These are phyloP conservation scores for Eulacestoma nigropectus DNA, from an alignment of 2,113 vertebrate species.

Conservation along the genomic window DNA sequence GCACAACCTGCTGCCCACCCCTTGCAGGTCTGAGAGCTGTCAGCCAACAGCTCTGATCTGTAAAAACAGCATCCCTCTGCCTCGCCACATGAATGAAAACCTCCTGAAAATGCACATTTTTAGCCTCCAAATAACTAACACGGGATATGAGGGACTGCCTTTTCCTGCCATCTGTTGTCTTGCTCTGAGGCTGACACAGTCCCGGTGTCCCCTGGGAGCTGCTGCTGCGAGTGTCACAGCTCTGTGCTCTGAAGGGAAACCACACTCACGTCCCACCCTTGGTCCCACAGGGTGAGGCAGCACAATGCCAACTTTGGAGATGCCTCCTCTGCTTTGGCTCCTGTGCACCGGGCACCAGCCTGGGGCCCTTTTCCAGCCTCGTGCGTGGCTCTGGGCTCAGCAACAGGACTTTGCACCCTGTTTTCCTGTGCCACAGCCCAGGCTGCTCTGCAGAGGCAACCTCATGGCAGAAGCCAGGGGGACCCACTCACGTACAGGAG, in stretches of 20 bases:
- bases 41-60: not conserved
- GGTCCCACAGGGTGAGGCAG: not conserved
- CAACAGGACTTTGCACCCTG: not conserved
- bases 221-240: not conserved
- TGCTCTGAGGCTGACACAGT: not conserved
- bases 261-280: not conserved
- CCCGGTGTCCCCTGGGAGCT: not conserved
- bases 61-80: not conserved
- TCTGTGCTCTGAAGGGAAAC: not conserved
- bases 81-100: not conserved
- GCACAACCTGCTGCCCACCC: not conserved
- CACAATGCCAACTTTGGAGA: not conserved
- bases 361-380: not conserved
- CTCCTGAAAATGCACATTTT: not conserved
- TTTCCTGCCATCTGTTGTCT: not conserved
- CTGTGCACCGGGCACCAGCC: not conserved
- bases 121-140: not conserved
- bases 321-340: not conserved
- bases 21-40: not conserved
- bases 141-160: not conserved
- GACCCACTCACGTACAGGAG: constrained; percentile 81
- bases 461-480: not conserved
- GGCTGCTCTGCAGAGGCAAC: not conserved
- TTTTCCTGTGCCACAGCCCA: not conserved
- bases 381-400: not conserved